Evolutionary conservation across 2,888 invertebrate species (phyloP), one percentile per base, ranked within the genome.

Genomic region (Iselma pallidipennis): DNA sequence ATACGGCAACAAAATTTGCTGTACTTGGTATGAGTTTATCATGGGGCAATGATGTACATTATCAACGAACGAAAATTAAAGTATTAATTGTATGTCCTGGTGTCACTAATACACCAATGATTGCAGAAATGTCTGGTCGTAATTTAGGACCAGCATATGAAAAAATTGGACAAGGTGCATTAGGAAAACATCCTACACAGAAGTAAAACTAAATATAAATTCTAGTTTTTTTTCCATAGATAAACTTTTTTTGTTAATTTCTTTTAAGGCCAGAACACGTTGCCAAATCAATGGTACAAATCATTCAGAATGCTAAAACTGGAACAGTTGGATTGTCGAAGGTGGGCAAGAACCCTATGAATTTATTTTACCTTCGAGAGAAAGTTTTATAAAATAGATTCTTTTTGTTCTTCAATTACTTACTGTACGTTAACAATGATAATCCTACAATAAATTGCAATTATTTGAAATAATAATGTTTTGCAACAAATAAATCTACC

Each of bases 1-100:
- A 89, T 73, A 84, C 85, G 23, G 86, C 86, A 1, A 86, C 88
- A 0, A 88, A 88, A 74, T 84, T 83, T 61, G 86, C 85, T 7
- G 84, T 86, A 2, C 76, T 83, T 28, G 85, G 84, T 5, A 81
- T 87, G 64, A 83, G 83, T 12, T 82, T 81, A 57, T 84, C 85
- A 4, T 85, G 74, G 79, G 86, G 79, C 10, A 71, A n/a, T n/a
- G n/a, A n/a, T n/a, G n/a, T n/a, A n/a, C n/a, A n/a, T n/a, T n/a
- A n/a, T n/a, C n/a, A n/a, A n/a, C n/a, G n/a, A n/a, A n/a, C n/a
- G n/a, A n/a, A n/a, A 2, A 78, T 84, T 6, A 78, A 78, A 63
- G 80, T 84, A 51, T 68, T 83, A 29, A 80, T 81, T 2, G 76
- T 83, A 74, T 83, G 83, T 67, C 83, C 83, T 0, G 82, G 82